Conservation (phyloP, 2,888 invertebrate species). For the Scaptomyza reducta region DNA sequence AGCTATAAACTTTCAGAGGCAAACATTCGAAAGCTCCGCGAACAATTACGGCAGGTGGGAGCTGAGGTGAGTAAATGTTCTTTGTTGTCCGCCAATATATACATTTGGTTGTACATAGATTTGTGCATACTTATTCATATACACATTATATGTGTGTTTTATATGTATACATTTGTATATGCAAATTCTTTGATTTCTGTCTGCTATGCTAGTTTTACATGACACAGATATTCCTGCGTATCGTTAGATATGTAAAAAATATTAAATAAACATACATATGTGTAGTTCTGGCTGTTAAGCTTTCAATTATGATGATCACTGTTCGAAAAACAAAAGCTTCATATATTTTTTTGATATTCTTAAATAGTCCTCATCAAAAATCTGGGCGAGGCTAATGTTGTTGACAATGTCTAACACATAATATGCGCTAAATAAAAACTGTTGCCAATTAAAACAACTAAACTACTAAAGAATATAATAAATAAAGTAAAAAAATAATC, state of each 20-base stretch:
- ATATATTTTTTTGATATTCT: neutral
- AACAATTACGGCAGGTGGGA: slow-evolving; percentile 84
- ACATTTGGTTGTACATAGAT: slow-evolving; percentile 48
- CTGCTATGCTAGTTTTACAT: slow-evolving; percentile 8
- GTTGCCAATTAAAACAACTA: slow-evolving; percentile 31
- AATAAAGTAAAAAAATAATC: slow-evolving; percentile 4
- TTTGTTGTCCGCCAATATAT: slow-evolving; percentile 10
- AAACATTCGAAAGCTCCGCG: slow-evolving; percentile 83
- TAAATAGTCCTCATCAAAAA: neutral
- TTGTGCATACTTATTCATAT: slow-evolving; percentile 26
- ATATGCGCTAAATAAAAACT: neutral
- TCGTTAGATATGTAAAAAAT: neutral
- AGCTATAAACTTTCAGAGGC: slow-evolving; percentile 83
- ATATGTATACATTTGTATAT: neutral
- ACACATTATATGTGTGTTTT: slow-evolving; percentile 28
- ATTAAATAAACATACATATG: slow-evolving; percentile 15
- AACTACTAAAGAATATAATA: slow-evolving; percentile 22
- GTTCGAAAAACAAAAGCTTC: neutral
- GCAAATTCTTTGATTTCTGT: slow-evolving; percentile 22
- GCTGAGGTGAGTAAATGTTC: slow-evolving; percentile 82
- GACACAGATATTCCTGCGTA: slow-evolving; percentile 9
- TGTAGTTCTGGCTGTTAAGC: slow-evolving; percentile 17
- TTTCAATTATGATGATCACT: slow-evolving; percentile 8
- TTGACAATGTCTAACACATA: neutral
- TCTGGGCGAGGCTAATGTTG: slow-evolving; percentile 1